phyloP scores from a whole-genome alignment of 2,113 vertebrate genomes.

The Perca flavescens region DNA sequence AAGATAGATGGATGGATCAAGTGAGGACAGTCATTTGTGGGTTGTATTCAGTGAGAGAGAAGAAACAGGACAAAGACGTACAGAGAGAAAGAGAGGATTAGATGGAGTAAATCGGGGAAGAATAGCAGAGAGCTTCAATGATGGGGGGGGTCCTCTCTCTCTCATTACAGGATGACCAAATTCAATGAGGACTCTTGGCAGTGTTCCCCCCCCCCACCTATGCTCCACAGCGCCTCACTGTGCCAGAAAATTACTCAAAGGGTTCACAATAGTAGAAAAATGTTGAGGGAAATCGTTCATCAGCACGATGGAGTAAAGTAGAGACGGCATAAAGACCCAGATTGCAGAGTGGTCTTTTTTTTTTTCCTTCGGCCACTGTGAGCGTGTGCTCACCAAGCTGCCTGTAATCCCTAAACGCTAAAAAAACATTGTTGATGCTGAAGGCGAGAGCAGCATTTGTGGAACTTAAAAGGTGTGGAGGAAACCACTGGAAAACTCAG shows the following conservation, averaged over 20 bases:
- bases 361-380: neutral
- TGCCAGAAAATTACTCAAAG: neutral
- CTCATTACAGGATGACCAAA: slow-evolving; percentile 30
- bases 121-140: slow-evolving; percentile 26
- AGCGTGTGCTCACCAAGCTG: neutral
- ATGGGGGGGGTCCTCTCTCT: neutral
- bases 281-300: slow-evolving; percentile 9
- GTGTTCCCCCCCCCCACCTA: rapidly evolving
- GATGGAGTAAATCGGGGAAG: slow-evolving; percentile 42
- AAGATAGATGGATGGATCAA: slow-evolving; percentile 41
- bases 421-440: neutral
- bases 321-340: neutral
- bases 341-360: slow-evolving; percentile 6
- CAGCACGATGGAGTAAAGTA: slow-evolving; percentile 15
- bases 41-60: neutral
- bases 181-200: neutral
- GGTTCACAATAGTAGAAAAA: neutral
- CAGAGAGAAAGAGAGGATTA: slow-evolving; percentile 33
- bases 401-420: slow-evolving; percentile 2
- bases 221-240: neutral
- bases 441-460: neutral
- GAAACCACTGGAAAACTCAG: neutral
- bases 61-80: neutral
- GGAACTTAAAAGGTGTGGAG: neutral
- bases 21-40: slow-evolving; percentile 8